Percentiles rank a stretch among this genome's conserved stretches.
These are phyloP conservation scores for Troides helena DNA, from an alignment of 2,888 invertebrate genomes.

Conservation along the genomic window DNA sequence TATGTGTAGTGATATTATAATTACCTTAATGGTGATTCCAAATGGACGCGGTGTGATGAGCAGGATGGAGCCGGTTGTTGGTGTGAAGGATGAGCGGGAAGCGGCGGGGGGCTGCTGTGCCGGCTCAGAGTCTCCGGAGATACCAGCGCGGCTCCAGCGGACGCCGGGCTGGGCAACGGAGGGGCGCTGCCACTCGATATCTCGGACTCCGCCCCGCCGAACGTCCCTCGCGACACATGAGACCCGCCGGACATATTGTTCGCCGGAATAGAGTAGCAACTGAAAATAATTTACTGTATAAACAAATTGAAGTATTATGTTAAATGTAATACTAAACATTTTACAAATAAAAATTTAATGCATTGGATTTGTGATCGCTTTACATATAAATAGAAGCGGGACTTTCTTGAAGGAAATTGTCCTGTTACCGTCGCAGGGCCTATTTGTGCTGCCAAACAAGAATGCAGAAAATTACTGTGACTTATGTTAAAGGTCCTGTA, in stretches of 20 bases:
- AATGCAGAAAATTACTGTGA: no score
- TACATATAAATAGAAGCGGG: no score
- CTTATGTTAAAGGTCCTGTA: no score
- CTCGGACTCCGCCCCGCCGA: slow-evolving; percentile 62
- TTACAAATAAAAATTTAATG: no score
- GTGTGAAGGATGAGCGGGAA: slow-evolving; percentile 78
- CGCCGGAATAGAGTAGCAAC: slow-evolving; percentile 82
- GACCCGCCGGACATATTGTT: slow-evolving; percentile 84
- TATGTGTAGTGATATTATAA: neutral
- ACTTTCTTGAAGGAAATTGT: no score
- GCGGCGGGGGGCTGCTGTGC: slow-evolving; percentile 81
- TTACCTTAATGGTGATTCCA: slow-evolving; percentile 78
- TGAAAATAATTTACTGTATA: slow-evolving; percentile 40
- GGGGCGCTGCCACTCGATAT: slow-evolving; percentile 76
- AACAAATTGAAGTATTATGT: neutral
- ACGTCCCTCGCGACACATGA: slow-evolving; percentile 78
- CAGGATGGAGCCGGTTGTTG: slow-evolving; percentile 74
- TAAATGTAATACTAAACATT: no score
- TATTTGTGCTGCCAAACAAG: no score
- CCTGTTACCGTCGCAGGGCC: no score
- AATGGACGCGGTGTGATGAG: slow-evolving; percentile 77
- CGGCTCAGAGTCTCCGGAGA: slow-evolving; percentile 86
- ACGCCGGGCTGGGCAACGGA: slow-evolving; percentile 87
- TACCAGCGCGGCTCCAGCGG: slow-evolving; percentile 86
- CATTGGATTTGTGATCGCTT: no score